phyloP scores from a whole-genome alignment of 2,113 vertebrate species.

The Eretmochelys imbricata region DNA sequence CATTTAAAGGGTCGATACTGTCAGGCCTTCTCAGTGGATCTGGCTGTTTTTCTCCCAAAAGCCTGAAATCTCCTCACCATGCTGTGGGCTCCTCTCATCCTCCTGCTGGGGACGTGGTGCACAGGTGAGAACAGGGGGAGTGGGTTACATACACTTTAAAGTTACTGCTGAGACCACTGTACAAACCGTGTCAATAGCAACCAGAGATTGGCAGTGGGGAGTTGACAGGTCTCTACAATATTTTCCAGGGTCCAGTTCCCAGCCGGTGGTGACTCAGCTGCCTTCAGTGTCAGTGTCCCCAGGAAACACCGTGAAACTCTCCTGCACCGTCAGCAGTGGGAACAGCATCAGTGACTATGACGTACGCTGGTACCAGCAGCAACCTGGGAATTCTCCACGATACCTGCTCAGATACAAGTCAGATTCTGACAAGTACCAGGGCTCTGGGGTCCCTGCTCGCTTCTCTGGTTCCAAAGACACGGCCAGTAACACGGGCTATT shows the following conservation, averaged over 20 bases:
- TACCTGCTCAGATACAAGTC: not conserved
- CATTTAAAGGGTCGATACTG: no score
- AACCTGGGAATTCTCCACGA: not conserved
- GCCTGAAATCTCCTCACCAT: no score
- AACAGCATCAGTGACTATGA: not conserved
- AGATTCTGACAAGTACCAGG: not conserved
- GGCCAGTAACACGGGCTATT: not conserved
- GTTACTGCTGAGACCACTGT: no score
- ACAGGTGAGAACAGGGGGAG: no score
- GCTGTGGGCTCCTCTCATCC: no score
- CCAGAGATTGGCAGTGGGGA: not conserved
- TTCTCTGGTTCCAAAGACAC: not conserved
- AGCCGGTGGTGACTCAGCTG: not conserved
- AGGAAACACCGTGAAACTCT: not conserved
- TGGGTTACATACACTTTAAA: no score
- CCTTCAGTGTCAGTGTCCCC: not conserved
- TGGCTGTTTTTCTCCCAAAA: no score
- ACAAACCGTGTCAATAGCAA: not conserved
- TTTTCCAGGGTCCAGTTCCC: not conserved
- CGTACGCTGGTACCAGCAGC: not conserved
- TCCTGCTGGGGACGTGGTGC: no score
- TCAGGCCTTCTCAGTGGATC: no score
- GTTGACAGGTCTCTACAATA: not conserved
- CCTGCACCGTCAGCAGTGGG: not conserved
- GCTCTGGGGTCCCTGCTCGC: not conserved